Percentiles rank a stretch among this genome's conserved stretches.
These are phyloP conservation scores for Petroica traversi DNA, from an alignment of 2,113 vertebrate genomes.

Conservation along the genomic window DNA sequence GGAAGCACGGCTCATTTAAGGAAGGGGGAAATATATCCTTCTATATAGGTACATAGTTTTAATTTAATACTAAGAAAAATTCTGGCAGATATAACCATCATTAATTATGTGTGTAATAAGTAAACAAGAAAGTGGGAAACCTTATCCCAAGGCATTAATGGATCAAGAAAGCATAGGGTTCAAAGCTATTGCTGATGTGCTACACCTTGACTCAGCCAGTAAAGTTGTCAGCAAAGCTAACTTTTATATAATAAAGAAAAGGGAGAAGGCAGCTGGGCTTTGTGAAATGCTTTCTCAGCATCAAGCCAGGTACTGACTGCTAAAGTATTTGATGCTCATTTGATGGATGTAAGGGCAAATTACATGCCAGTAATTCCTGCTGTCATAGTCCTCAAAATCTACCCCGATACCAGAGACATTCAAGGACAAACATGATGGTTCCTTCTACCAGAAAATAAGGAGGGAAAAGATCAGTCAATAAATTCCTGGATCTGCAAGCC, in stretches of 20 bases:
- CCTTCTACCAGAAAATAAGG: conserved; percentile 13
- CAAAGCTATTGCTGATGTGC: not conserved
- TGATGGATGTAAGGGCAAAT: conserved; percentile 63
- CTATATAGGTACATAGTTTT: not conserved
- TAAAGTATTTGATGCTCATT: conserved; percentile 16
- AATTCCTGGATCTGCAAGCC: not conserved
- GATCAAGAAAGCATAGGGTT: not conserved
- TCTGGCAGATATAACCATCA: not conserved
- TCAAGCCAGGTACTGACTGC: not conserved
- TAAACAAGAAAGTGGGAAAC: not conserved
- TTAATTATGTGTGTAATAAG: not conserved
- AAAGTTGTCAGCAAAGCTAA: conserved; percentile 41
- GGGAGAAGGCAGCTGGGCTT: not conserved
- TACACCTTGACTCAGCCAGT: conserved; percentile 13
- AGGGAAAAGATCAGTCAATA: conserved; percentile 26
- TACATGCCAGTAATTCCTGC: conserved; percentile 46
- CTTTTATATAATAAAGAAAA: conserved; percentile 29
- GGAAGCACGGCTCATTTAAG: not conserved
- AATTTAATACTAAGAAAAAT: not conserved
- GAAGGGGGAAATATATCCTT: not conserved
- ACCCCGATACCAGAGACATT: conserved; percentile 13
- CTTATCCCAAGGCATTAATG: not conserved
- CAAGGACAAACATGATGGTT: conserved; percentile 46
- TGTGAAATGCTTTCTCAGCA: conserved; percentile 55
- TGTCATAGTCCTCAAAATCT: conserved; percentile 41